A percentile compares a stretch with the other conserved stretches of the same genome.
These are phyloP conservation scores for Lytechinus variegatus DNA, from an alignment of 35 echinoderm and acorn worm species.

Conservation along the genomic window DNA sequence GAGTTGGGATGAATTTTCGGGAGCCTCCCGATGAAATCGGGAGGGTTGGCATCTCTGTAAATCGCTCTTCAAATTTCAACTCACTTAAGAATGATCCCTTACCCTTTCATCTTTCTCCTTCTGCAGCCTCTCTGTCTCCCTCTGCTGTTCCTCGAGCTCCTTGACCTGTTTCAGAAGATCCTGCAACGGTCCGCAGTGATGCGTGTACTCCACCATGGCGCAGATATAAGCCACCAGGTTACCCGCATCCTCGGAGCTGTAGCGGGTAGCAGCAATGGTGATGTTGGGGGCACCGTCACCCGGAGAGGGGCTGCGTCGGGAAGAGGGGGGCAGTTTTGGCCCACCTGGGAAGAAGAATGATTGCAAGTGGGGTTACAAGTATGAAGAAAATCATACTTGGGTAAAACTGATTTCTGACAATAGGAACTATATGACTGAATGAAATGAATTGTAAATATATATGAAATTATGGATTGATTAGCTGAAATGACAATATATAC, in stretches of 20 bases:
- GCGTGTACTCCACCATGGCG: conserved; percentile 91
- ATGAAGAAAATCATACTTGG: too few species aligned
- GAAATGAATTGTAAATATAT: too few species aligned
- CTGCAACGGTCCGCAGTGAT: conserved; percentile 84
- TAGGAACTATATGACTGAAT: too few species aligned
- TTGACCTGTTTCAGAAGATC: conserved; percentile 67
- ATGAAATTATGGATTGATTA: too few species aligned
- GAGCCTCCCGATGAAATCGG: too few species aligned
- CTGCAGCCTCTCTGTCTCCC: conserved; percentile 87
- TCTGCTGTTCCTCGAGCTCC: conserved; percentile 84
- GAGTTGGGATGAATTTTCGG: too few species aligned
- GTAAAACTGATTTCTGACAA: too few species aligned
- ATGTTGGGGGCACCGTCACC: conserved; percentile 70
- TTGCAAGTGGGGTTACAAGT: too few species aligned
- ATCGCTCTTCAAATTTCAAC: too few species aligned
- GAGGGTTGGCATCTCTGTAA: too few species aligned
- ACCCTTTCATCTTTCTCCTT: conserved; percentile 94
- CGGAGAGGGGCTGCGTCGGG: conserved; percentile 71
- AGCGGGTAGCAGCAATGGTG: conserved; percentile 93
- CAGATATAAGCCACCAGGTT: conserved; percentile 93
- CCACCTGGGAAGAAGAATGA: conserved; percentile 29
- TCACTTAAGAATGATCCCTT: background rate
- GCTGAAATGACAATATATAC: too few species aligned
- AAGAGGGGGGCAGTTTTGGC: conserved; percentile 78
- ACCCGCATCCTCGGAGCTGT: conserved; percentile 97